Evolutionary conservation across 1,140 invertebrate genomes (phyloP), one percentile per base, ranked within the genome.

Genomic region (Eumaeus atala): DNA sequence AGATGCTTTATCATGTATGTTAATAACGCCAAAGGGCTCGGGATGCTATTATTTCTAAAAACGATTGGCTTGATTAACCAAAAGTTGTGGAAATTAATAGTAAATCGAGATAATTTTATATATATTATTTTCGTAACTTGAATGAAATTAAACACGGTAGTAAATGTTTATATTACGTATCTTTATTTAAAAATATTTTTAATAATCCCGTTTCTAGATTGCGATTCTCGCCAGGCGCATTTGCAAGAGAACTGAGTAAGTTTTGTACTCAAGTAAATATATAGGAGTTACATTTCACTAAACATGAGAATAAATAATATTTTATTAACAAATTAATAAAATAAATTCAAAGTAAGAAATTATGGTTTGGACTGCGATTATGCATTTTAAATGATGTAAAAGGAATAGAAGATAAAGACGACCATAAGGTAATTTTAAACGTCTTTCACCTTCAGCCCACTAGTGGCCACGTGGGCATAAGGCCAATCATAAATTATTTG

Each of bases 401-500:
- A 54, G 50, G 28, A 51, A 52, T 64, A 38, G 51, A n/a, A 34
- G 21, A 61, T 53, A 58, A 61, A 40, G 54, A 62, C 9, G 56
- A 62, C 33, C 58, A 51, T 17, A 53, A 14, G 12, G 16, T 52
- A 21, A 62, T 66, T 10, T 38, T 66, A 36, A 59, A 66, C 28
- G 59, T 62, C 33, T 62, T 52, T 54, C 59, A 62, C 21, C 42
- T 66, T 9, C 40, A 62, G 16, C 63, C 63, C 8, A 57, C 57
- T n/a, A 58, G 51, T 59, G 59, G 54, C 16, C 63, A 62, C 36
- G 63, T 59, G 7, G 59, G 63, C 10, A 51, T 59, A 48, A 49
- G 64, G 21, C 37, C 58, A 16, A 66, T 66, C 61, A n/a, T 58
- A 28, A 66, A 60, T 37, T 60, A 60, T 50, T 61, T 56, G 50